These are phyloP conservation scores for Tragelaphus scriptus DNA, from an alignment of 2,113 vertebrate species.

Conservation along the genomic window DNA sequence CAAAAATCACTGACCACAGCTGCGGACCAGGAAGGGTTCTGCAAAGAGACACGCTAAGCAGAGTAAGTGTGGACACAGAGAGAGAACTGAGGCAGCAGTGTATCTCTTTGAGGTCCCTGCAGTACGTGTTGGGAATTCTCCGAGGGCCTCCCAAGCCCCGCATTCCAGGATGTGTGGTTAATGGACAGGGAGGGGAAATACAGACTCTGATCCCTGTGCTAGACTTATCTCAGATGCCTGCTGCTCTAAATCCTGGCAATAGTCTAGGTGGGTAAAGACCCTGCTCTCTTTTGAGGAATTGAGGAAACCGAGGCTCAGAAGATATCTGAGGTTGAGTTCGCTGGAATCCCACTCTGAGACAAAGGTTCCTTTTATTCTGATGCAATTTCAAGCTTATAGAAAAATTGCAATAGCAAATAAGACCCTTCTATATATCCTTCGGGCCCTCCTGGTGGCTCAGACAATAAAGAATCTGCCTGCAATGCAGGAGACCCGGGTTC, in stretches of 20 bases:
- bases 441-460: neutral
- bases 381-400: neutral
- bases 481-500: neutral
- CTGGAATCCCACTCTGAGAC: neutral
- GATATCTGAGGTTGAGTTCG: neutral
- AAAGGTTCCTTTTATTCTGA: neutral
- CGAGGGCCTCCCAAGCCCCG: rapidly evolving
- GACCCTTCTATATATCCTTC: neutral
- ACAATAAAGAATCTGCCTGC: neutral
- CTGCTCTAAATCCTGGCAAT: neutral
- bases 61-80: neutral
- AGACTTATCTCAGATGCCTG: neutral
- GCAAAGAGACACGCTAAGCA: conserved; percentile 42
- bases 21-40: conserved; percentile 70
- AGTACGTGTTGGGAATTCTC: rapidly evolving
- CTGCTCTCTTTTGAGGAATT: neutral
- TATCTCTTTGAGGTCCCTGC: neutral
- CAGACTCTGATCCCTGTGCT: neutral
- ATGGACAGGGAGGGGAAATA: too few species aligned
- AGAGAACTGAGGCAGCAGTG: neutral
- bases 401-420: neutral
- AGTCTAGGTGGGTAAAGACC: neutral
- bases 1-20: conserved; percentile 81
- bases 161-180: neutral
- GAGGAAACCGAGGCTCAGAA: neutral